Evolutionary conservation across 2,797 vertebrate genomes (phyloP), one percentile per base, ranked within the genome.

Genomic region (Yasuhikotakia modesta): DNA sequence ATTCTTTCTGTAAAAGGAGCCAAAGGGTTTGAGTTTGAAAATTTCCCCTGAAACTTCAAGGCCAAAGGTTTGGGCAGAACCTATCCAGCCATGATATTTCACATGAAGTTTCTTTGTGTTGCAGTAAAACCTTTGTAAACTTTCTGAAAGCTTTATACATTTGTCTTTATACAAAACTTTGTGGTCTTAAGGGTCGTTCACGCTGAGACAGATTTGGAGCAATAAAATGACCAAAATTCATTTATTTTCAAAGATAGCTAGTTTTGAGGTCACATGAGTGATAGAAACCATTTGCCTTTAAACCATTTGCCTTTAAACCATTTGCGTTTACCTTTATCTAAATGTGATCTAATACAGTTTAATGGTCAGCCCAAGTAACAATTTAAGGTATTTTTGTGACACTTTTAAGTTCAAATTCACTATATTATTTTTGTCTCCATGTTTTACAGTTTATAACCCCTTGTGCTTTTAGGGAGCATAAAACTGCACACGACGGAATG

Each of bases 401-500:
- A 57, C 11, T 52, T 52, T 24, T 12, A 11, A 57, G 55, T 21
- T 57, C 21, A 57, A 57, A 11, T 57, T 57, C 55, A 57, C 21
- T 57, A 11, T 1, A 57, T 24, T 57, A 57, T 55, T 66, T 75
- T 52, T 55, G n/a, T 22, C 48, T 35, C 30, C 0, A 17, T 39
- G 57, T 74, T 66, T 45, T 63, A 73, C 73, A 68, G 46, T 43
- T 27, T 21, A 13, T 21, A 57, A 81, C 63, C 75, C 63, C 48
- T 78, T 35, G 46, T 53, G 60, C 64, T 48, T 73, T 69, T 81
- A 58, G 75, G 64, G 48, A 74, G 48, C 73, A 57, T 66, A 53
- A 46, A 32, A 27, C 27, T 2, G 27, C 2, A 27, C 2, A 27
- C 2, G 27, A 27, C 30, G 8, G n/a, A 79, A 79, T 65, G 61